Evolutionary conservation across 2,888 invertebrate species (phyloP), one percentile per base, ranked within the genome.

Genomic region (Pinctada fucata): DNA sequence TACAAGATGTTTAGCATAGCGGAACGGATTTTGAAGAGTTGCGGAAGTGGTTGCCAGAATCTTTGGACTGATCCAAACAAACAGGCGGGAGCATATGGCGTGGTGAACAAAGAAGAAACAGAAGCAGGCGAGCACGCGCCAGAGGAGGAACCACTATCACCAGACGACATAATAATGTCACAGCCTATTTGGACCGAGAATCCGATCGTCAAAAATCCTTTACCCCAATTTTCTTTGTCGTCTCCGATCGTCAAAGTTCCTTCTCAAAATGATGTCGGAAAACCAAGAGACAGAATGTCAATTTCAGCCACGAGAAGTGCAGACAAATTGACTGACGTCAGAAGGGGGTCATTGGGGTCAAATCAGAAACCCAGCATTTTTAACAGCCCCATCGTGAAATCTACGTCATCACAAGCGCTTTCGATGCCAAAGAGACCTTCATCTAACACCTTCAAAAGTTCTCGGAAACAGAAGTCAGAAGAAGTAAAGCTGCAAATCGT

Each of bases 11-110:
- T 58, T 58, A 58, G 58, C 13, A 58, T 58, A 10, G 8, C 8
- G 13, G 58, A 13, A 13, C 31, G 31, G 31, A 58, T 58, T 10
- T 10, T 58, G 13, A 58, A 13, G 8, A 58, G 58, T 58, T 58
- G 58, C 58, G 74, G 75, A 48, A 73, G 74, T 70, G 75, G 79
- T 45, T 75, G 79, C 48, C 67, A 75, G 51, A 65, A 74, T 10
- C 72, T 79, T 10, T 79, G 79, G 79, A 79, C 68, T 66, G 79
- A 79, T 45, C 70, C 75, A 1, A 75, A 79, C 72, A 71, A 75
- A 52, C 75, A 66, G 16, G 67, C 72, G 6, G 69, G 66, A 4
- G 71, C 67, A 3, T 79, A 79, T 50, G 79, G 64, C 31, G 72
- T 67, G 10, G 79, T 79, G 2, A 58, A 67, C n/a, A 79, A 79